Percentiles rank a stretch among this genome's conserved stretches.
Evolutionary conservation across 2,113 vertebrate genomes (phyloP).

Genomic region (Hemicordylus capensis): DNA sequence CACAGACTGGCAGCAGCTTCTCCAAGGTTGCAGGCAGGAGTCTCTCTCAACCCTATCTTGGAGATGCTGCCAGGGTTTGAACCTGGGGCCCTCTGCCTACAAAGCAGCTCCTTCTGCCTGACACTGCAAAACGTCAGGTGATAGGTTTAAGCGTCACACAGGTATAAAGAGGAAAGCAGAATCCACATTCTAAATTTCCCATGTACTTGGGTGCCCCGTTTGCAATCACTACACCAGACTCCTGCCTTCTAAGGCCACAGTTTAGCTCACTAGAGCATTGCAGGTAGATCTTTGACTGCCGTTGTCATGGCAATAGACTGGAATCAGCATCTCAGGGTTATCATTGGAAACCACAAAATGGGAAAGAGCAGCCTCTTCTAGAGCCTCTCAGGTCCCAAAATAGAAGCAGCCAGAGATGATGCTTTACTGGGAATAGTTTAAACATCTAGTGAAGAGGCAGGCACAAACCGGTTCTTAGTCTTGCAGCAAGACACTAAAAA

Average conservation of each 20-base stretch:
- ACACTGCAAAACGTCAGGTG: not conserved
- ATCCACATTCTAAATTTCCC: not conserved
- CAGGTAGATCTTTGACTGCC: conserved; percentile 41
- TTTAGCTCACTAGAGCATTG: conserved; percentile 29
- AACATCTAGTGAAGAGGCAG: conserved; percentile 38
- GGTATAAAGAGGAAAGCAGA: not conserved
- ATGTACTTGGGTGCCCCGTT: conserved; percentile 26
- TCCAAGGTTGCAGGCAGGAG: too few relatives aligned
- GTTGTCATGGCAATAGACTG: conserved; percentile 68
- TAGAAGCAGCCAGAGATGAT: conserved; percentile 47
- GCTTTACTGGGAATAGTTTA: conserved; percentile 45
- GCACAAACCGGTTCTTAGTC: conserved; percentile 41
- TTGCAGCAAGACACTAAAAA: conserved; percentile 28
- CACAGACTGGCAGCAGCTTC: too few relatives aligned
- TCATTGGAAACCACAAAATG: conserved; percentile 42
- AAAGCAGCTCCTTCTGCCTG: too few relatives aligned
- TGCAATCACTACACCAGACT: conserved; percentile 23
- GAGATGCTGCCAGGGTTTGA: too few relatives aligned
- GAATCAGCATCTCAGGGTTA: conserved; percentile 65
- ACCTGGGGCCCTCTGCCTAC: too few relatives aligned
- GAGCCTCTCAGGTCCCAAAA: conserved; percentile 53
- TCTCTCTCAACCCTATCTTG: too few relatives aligned
- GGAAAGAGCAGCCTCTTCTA: conserved; percentile 41
- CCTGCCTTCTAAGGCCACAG: conserved; percentile 46
- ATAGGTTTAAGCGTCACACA: accelerated